Percentiles rank a stretch among this genome's conserved stretches.
Evolutionary conservation across 2,113 vertebrate genomes (phyloP).

Genomic region (Colinus virginianus): DNA sequence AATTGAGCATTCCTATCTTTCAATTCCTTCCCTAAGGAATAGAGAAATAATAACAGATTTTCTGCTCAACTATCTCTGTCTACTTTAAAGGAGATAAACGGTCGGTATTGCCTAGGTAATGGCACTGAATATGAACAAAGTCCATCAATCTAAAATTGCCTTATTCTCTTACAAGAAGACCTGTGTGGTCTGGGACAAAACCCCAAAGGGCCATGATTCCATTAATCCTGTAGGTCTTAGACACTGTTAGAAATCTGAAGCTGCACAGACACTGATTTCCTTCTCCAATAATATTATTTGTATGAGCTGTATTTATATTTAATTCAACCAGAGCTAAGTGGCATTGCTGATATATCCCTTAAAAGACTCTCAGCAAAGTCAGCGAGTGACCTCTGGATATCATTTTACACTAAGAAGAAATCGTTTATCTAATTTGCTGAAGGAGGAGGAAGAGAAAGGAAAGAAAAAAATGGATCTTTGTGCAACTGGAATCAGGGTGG

Average conservation of each 20-base stretch:
- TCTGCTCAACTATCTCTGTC: conserved; percentile 58
- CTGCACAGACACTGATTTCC: conserved; percentile 22
- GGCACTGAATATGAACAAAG: conserved; percentile 47
- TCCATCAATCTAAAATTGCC: conserved; percentile 51
- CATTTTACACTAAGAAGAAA: conserved; percentile 28
- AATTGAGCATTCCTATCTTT: conserved; percentile 28
- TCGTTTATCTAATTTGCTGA: conserved; percentile 9
- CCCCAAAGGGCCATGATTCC: conserved; percentile 31
- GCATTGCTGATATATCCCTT: background rate
- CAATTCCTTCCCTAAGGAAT: conserved; percentile 46
- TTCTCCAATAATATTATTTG: conserved; percentile 54
- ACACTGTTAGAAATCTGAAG: conserved; percentile 38
- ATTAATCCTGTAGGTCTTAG: conserved; percentile 40
- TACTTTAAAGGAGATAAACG: conserved; percentile 66
- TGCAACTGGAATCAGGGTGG: background rate
- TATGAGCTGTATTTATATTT: conserved; percentile 56
- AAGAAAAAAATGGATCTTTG: background rate
- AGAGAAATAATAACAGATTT: conserved; percentile 59
- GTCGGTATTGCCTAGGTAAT: conserved; percentile 46
- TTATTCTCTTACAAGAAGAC: conserved; percentile 47
- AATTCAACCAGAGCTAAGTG: conserved; percentile 55
- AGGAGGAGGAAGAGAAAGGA: background rate
- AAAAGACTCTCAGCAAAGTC: conserved; percentile 15
- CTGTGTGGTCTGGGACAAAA: conserved; percentile 35
- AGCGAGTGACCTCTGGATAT: conserved; percentile 54